These are phyloP conservation scores for Pandion haliaetus DNA, from an alignment of 2,113 vertebrate species.

Conservation along the genomic window DNA sequence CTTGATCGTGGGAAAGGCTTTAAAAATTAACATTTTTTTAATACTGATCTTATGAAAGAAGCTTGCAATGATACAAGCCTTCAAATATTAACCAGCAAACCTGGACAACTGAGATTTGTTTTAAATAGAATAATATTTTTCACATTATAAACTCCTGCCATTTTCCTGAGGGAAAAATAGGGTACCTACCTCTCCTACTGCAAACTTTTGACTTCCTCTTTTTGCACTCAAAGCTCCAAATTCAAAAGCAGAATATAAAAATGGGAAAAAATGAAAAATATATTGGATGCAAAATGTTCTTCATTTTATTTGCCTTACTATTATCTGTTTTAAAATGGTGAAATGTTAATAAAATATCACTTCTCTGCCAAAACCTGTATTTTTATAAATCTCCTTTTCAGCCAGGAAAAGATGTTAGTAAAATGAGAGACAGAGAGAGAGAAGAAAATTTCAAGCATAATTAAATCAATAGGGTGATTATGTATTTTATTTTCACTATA, in stretches of 20 bases:
- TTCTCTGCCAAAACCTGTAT: neutral
- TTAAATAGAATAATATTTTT: neutral
- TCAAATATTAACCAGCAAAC: neutral
- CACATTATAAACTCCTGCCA: neutral
- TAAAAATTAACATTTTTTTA: neutral
- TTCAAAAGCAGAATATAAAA: neutral
- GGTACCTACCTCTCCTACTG: neutral
- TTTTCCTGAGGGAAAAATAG: neutral
- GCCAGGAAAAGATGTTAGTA: neutral
- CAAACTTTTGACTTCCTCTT: neutral
- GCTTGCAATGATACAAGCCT: neutral
- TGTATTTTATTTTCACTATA: neutral
- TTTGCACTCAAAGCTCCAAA: neutral
- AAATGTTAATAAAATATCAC: neutral
- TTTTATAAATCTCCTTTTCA: neutral
- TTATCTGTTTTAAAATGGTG: neutral
- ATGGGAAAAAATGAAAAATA: neutral
- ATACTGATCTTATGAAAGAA: neutral
- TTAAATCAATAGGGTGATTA: neutral
- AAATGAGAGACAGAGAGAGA: neutral
- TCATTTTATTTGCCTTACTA: neutral
- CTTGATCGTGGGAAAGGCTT: neutral
- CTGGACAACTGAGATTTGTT: neutral
- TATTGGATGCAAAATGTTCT: neutral
- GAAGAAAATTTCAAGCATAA: neutral